phyloP scores from a whole-genome alignment of 1,140 invertebrate genomes.

The Tetragnatha versicolor region DNA sequence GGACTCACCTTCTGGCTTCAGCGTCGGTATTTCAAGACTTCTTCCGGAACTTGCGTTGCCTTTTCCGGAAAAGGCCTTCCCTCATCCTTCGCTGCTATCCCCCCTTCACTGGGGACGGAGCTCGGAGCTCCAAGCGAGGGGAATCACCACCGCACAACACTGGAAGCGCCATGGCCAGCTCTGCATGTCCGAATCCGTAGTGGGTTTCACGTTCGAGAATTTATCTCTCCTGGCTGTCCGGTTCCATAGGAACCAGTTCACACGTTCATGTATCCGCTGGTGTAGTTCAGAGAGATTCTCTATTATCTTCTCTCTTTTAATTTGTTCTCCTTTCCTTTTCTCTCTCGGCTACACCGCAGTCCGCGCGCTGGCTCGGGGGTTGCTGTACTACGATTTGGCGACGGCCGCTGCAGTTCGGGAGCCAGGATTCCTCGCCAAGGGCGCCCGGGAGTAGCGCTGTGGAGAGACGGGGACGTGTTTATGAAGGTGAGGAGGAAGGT shows the following conservation, averaged over 20 bases:
- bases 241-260: too few species aligned
- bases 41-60: slow-evolving; percentile 22
- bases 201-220: slow-evolving; percentile 4
- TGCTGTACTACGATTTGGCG: slow-evolving; percentile 27
- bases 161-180: slow-evolving; percentile 25
- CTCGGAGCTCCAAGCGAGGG: not conserved
- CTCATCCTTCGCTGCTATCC: slow-evolving; percentile 7
- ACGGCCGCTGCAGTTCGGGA: not conserved
- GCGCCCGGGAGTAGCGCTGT: too few species aligned
- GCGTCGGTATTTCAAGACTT: slow-evolving; percentile 24
- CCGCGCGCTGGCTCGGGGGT: slow-evolving; percentile 20
- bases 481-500: too few species aligned
- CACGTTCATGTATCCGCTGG: too few species aligned
- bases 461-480: too few species aligned
- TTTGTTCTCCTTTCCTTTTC: slow-evolving; percentile 16
- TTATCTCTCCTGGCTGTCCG: not conserved
- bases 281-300: not conserved
- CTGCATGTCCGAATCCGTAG: slow-evolving; percentile 6
- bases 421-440: not conserved
- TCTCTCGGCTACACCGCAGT: slow-evolving; percentile 42
- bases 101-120: not conserved
- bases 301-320: slow-evolving; percentile 18
- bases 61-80: slow-evolving; percentile 28
- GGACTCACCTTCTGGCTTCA: slow-evolving; percentile 38
- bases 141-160: not conserved